Evolutionary conservation across 1,140 invertebrate genomes (phyloP).

Genomic region (Aphaenogaster floridana): DNA sequence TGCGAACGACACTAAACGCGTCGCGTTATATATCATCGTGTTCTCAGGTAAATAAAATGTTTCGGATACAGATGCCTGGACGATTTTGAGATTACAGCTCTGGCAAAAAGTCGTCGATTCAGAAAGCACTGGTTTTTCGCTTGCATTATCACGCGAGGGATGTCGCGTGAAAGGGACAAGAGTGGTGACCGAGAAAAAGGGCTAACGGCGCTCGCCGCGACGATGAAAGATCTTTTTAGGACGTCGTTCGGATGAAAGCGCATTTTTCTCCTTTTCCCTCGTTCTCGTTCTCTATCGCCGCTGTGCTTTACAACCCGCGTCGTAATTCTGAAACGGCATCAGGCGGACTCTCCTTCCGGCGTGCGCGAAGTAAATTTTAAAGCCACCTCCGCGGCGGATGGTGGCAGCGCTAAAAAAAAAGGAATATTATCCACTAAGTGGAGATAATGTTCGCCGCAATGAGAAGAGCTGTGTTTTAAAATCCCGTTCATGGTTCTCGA

Average conservation of each 20-base stretch:
- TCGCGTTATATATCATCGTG: neutral
- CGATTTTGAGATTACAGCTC: neutral
- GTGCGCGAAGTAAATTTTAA: constrained; percentile 63
- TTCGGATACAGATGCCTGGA: neutral
- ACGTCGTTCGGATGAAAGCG: constrained; percentile 48
- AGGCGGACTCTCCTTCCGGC: constrained; percentile 47
- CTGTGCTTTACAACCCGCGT: constrained; percentile 51
- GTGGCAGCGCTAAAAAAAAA: constrained; percentile 33
- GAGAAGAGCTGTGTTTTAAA: constrained; percentile 48
- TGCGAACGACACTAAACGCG: neutral
- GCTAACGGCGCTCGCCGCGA: constrained; percentile 49
- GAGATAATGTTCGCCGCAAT: constrained; percentile 54
- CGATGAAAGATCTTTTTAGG: constrained; percentile 62
- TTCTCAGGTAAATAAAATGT: neutral
- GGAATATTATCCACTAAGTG: constrained; percentile 57
- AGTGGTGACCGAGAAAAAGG: constrained; percentile 63
- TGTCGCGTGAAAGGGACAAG: constrained; percentile 60
- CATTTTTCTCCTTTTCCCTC: constrained; percentile 26
- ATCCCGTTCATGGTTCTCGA: constrained; percentile 48
- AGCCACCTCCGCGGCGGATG: constrained; percentile 49
- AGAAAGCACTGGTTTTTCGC: constrained; percentile 42
- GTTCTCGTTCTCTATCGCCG: neutral
- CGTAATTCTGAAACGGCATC: constrained; percentile 63
- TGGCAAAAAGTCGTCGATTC: constrained; percentile 44
- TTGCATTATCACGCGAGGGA: constrained; percentile 49